Conservation (phyloP, 2,888 invertebrate species). For the Hymenopus coronatus region DNA sequence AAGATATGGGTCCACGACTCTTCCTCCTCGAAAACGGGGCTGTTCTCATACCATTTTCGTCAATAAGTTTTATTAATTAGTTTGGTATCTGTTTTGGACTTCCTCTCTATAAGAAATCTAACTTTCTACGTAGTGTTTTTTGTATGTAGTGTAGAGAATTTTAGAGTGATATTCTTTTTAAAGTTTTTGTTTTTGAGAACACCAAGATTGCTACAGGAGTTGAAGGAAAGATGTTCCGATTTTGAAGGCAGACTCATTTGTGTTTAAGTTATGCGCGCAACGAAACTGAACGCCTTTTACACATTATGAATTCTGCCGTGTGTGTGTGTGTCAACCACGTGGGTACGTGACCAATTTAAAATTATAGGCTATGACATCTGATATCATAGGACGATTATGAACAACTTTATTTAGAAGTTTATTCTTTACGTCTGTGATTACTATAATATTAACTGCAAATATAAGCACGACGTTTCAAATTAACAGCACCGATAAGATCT, state of each 20-base stretch:
- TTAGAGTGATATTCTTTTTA: too few species aligned
- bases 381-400: neutral
- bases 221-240: too few species aligned
- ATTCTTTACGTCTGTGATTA: neutral
- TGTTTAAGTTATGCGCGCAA: neutral
- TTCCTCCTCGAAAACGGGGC: too few species aligned
- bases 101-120: too few species aligned
- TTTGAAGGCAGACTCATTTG: neutral
- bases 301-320: neutral
- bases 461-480: neutral
- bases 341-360: neutral
- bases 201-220: too few species aligned
- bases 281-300: neutral
- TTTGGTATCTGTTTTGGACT: too few species aligned
- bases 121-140: too few species aligned
- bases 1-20: too few species aligned
- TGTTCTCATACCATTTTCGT: too few species aligned
- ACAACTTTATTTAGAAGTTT: neutral
- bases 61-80: too few species aligned
- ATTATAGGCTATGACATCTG: neutral
- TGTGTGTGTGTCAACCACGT: neutral
- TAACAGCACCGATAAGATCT: neutral
- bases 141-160: too few species aligned
- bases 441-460: neutral
- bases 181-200: too few species aligned